Conservation (phyloP, 2,113 vertebrate genomes). For the Takifugu bimaculatus region DNA sequence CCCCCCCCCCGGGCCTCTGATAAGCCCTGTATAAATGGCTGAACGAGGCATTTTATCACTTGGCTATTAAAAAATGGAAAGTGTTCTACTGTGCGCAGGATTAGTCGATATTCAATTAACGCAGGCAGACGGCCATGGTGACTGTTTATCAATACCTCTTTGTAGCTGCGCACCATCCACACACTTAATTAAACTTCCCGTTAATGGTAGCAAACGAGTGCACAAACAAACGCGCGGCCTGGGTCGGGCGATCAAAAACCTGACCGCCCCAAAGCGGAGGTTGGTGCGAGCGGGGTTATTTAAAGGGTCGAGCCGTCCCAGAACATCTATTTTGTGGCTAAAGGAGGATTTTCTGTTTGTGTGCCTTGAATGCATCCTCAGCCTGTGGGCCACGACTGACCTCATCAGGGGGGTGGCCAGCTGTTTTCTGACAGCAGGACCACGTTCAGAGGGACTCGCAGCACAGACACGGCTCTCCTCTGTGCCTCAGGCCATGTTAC, state of each 20-base stretch:
- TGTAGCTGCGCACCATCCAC: slow-evolving; percentile 53
- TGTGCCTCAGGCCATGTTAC: slow-evolving; percentile 2
- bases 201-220: slow-evolving; percentile 56
- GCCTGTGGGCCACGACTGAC: no score
- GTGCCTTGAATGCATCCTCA: no score
- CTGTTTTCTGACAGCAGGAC: slow-evolving; percentile 5
- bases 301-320: neutral
- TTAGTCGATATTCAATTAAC: slow-evolving; percentile 76
- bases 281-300: neutral
- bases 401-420: neutral
- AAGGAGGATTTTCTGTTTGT: slow-evolving; percentile 27
- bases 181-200: slow-evolving; percentile 71
- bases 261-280: slow-evolving; percentile 9
- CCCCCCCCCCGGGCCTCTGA: slow-evolving; percentile 36
- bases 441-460: no score
- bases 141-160: slow-evolving; percentile 70
- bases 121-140: slow-evolving; percentile 47
- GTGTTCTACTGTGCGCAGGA: slow-evolving; percentile 49
- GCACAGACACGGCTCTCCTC: neutral
- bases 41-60: slow-evolving; percentile 46
- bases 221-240: slow-evolving; percentile 43
- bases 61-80: slow-evolving; percentile 51
- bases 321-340: no score
- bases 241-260: slow-evolving; percentile 33
- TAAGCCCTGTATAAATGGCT: slow-evolving; percentile 56